Conservation (phyloP, 2,797 vertebrate genomes). For the Aviceda leuphotes region DNA sequence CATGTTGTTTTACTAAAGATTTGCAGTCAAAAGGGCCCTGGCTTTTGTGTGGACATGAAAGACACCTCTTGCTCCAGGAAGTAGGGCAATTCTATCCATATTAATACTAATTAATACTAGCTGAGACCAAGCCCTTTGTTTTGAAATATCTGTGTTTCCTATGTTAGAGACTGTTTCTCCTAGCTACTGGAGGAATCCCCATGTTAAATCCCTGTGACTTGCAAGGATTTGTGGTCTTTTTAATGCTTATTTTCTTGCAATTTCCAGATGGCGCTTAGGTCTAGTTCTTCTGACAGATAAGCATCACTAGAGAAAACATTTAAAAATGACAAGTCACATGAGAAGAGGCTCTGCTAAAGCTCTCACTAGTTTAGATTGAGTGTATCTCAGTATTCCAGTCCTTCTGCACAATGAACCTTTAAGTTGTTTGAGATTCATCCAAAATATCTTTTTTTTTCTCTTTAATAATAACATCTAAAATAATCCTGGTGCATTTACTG, state of each 20-base stretch:
- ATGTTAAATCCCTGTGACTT: background rate
- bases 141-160: background rate
- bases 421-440: background rate
- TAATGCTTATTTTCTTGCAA: background rate
- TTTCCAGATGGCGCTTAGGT: background rate
- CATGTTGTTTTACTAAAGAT: background rate
- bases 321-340: background rate
- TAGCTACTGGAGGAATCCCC: accelerated
- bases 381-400: background rate
- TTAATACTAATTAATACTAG: background rate
- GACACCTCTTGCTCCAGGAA: background rate
- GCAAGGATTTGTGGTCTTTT: background rate
- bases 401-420: background rate
- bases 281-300: background rate
- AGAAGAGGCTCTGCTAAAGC: background rate
- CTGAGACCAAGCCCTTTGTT: background rate
- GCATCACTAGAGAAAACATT: background rate
- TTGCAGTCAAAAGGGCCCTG: background rate
- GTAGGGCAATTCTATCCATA: background rate
- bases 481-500: background rate
- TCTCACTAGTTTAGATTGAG: background rate
- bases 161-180: background rate
- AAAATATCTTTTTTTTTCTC: background rate
- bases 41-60: background rate
- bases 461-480: conserved; percentile 4